Evolutionary conservation across 35 echinoderm and acorn worm species (phyloP), one percentile per base, ranked within the genome.

Genomic region (Acanthaster planci): DNA sequence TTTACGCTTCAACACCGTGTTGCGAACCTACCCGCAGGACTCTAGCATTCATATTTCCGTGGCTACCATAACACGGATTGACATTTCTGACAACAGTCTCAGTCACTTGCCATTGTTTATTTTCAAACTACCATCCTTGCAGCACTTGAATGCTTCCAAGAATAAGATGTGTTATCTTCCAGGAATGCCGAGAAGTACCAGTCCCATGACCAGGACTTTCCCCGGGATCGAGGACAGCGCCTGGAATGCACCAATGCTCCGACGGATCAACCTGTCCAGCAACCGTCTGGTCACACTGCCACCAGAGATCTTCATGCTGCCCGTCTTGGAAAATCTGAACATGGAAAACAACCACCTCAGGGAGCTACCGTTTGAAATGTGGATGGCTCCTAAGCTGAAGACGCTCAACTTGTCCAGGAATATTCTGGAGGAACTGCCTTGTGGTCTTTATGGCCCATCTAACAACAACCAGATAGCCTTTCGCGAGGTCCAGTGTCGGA

Each of bases 311-410:
- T 94, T 99, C 76, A 64, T 86, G 6, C 78, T 99, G 14, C 92
- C 96, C 0, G 52, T 60, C 29, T 64, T 99, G 39, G 96, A 94
- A 44, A 36, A 55, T 64, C 54, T 94, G 44, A 78, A 78, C 21
- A 76, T 92, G 18, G 84, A 83, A 32, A 58, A 81, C 36, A 99
- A 99, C 67, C 27, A 78, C 40, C 50, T 99, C 15, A 81, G 81
- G 34, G 60, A 84, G 35, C 32, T 99, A 10, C 96, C 96, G 27
- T 99, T 90, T 91, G 92, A 90, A 77, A 99, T 99, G 96, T 99
- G 96, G 96, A 84, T 89, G 58, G 80, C 92, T 21, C 91, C 96
- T n/a, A 94, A 90, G 36, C 80, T 99, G 39, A 94, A 86, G 60
- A 87, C 55, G 37, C 81, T 94, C 26, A 90, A 94, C 68, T 60